Evolutionary conservation across 1,140 invertebrate species (phyloP), one percentile per base, ranked within the genome.

Genomic region (Aphelinus certus): DNA sequence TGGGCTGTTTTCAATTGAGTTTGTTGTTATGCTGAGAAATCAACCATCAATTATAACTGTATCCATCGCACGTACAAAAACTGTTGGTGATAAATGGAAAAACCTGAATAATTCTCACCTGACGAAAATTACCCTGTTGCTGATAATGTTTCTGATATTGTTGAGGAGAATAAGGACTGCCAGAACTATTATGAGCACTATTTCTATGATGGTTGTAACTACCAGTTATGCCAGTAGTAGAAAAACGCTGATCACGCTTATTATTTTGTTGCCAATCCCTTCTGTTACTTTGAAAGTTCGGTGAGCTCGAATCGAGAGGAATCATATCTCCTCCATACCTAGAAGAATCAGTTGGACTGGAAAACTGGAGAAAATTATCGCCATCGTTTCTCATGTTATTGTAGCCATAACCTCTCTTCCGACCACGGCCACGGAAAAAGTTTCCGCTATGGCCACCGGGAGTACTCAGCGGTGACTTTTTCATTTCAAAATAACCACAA

Each of bases 381-480:
- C 55, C 55, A 53, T 69, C 43, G n/a, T 53, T 64, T 42, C 53
- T 64, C 3, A 43, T 55, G 60, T 68, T 47, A 57, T 57, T 63
- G 10, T 57, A 53, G 6, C 49, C 60, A 75, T 63, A 69, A 64
- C 66, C 66, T 66, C 55, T 73, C 51, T 51, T 65, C 1, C n/a
- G 47, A 49, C 47, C 65, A 5, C 56, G 58, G 63, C 67, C 53
- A 2, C 53, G 46, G 49, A 63, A 5, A 55, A 62, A 68, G 10
- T 69, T 53, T 2, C 7, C 5, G 1, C 45, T 9, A 0, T n/a
- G n/a, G 10, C 4, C 43, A 1, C 46, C 48, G 2, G 58, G 53
- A 1, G 58, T 69, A 45, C 57, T 69, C 7, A 69, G 43, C 46
- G 73, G 73, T 49, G 73, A 69, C 4, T 60, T 67, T 7, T 75